Evolutionary conservation across 2,113 vertebrate genomes (phyloP), one percentile per base, ranked within the genome.

Genomic region (Hippocampus zosterae): DNA sequence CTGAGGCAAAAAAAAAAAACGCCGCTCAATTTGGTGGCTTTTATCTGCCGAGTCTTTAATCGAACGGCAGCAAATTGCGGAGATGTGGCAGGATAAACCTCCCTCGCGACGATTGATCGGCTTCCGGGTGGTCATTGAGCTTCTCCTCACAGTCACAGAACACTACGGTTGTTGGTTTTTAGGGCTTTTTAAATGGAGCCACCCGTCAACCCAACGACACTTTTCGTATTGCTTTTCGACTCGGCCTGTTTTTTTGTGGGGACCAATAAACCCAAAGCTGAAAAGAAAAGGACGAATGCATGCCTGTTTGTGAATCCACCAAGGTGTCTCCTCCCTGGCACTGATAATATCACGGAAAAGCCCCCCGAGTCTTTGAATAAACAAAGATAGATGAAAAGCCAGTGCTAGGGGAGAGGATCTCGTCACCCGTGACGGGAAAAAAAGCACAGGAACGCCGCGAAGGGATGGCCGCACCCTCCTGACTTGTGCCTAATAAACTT

Each of bases 401-500:
- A 70, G 5, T 73, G 53, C 67, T 60, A 42, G 68, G 27, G 27
- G 67, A 73, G 33, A 73, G 64, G 71, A 67, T 80, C 73, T 25
- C 23, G 41, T 75, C 74, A 70, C 59, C 67, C 15, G 10, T 70
- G 78, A 78, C 67, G 27, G 55, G 25, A 6, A 37, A 37, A 27
- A 77, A 82, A 72, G 46, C 71, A 25, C 81, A 66, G 29, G 25
- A 76, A 81, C 71, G 7, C 29, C 85, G 83, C 70, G 81, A 86
- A 83, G 76, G 83, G 78, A 85, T 84, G 67, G 12, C 21, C 61
- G 50, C 41, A 19, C 73, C 70, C 1, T 23, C 67, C 80, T 87
- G 85, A 88, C 90, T 86, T 84, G 80, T 80, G 83, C 78, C 80
- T 91, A 90, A 91, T 92, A 90, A 89, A 90, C 82, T 87, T 92